These are phyloP conservation scores for Holacanthella duospinosa DNA, from an alignment of 2,888 invertebrate genomes.

Conservation along the genomic window DNA sequence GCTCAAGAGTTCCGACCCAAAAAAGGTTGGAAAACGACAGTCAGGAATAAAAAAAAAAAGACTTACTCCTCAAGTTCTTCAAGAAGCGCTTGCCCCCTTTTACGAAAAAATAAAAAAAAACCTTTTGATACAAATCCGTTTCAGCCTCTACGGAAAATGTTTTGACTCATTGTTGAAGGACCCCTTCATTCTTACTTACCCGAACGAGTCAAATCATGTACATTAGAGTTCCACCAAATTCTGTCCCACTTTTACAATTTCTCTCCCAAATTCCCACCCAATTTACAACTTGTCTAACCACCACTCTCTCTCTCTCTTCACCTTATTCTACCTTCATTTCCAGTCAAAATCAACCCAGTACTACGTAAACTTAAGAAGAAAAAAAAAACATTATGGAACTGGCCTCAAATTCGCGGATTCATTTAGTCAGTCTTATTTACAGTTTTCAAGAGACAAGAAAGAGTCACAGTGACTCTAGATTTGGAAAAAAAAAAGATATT, in stretches of 20 bases:
- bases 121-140: slow-evolving; percentile 3
- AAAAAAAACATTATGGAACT: neutral
- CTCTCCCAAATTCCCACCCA: slow-evolving; percentile 4
- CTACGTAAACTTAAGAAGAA: no score
- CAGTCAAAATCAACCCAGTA: no score
- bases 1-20: slow-evolving; percentile 4
- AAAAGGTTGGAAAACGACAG: slow-evolving; percentile 3
- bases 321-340: neutral
- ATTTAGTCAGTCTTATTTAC: no score
- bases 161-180: neutral
- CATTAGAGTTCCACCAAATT: neutral
- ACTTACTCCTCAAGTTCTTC: neutral
- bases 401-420: neutral
- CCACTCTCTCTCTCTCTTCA: neutral
- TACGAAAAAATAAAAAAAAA: no score
- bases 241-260: neutral
- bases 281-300: neutral
- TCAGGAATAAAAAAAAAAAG: neutral
- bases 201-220: neutral
- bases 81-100: slow-evolving; percentile 4
- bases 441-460: no score
- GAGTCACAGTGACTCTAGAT: no score
- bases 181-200: neutral
- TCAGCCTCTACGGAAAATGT: slow-evolving; percentile 5
- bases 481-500: no score